Conservation (phyloP, 2,113 vertebrate species). For the Campylomormyrus tamandua region DNA sequence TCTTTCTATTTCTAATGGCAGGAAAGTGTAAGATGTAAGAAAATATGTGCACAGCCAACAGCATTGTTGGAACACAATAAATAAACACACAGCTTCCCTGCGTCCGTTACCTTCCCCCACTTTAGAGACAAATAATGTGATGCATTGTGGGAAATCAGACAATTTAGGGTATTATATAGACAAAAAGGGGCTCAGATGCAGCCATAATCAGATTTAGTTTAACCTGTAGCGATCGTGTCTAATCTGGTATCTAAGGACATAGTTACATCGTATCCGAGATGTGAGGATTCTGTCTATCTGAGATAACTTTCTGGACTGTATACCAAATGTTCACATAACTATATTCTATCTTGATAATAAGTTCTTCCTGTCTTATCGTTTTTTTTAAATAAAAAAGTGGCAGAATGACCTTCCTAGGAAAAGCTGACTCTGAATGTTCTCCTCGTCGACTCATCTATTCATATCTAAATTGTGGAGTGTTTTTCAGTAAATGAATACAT, state of each 20-base stretch:
- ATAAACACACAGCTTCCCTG: not conserved
- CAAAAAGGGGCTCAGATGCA: not conserved
- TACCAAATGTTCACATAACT: not conserved
- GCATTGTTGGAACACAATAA: not conserved
- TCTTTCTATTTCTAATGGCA: not conserved
- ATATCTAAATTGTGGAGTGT: not conserved
- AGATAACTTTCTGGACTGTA: not conserved
- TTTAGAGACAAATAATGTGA: not conserved
- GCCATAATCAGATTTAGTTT: not conserved
- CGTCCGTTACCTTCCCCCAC: not conserved
- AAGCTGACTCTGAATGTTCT: not conserved
- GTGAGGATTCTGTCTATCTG: not conserved
- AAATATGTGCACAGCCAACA: not conserved
- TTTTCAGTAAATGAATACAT: not conserved
- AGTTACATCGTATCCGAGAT: not conserved
- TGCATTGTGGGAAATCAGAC: not conserved
- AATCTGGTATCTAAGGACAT: not conserved
- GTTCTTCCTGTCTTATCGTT: not conserved
- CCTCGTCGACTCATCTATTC: not conserved
- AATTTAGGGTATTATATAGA: not conserved
- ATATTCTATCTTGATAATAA: not conserved
- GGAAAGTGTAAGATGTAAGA: not conserved
- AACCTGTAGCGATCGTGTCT: not conserved
- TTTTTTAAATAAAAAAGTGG: not conserved
- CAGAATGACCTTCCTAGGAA: not conserved